Percentiles rank a stretch among this genome's conserved stretches.
Conservation (phyloP, 2,888 invertebrate species). For the Agrilus cyanescens region DNA sequence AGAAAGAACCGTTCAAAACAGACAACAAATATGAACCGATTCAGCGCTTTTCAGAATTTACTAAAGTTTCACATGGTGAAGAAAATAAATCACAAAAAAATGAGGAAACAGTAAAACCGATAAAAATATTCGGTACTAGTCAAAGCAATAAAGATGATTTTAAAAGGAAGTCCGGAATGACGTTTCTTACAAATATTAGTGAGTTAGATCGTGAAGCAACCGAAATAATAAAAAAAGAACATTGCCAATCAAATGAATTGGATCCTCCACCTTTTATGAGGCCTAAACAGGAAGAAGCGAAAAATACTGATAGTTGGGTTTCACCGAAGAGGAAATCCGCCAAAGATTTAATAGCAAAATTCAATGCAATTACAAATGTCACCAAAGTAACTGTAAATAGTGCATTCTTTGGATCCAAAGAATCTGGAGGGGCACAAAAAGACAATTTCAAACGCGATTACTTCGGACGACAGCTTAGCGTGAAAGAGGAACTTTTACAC, state of each 20-base stretch:
- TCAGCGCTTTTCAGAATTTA: constrained; percentile 39
- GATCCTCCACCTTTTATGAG: constrained; percentile 33
- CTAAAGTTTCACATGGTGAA: constrained; percentile 35
- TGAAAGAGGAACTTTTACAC: constrained; percentile 18
- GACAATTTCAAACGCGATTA: constrained; percentile 24
- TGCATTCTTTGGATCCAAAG: constrained; percentile 35
- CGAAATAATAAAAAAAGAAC: constrained; percentile 54
- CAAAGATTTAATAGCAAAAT: constrained; percentile 48
- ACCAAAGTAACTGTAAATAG: constrained; percentile 42
- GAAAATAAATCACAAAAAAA: constrained; percentile 2
- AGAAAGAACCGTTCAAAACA: constrained; percentile 27
- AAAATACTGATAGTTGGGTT: constrained; percentile 24
- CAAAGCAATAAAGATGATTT: constrained; percentile 30
- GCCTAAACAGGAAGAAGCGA: constrained; percentile 24
- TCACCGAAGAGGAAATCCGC: constrained; percentile 33
- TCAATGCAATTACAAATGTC: constrained; percentile 48
- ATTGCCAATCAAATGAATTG: constrained; percentile 22
- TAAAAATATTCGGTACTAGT: neutral
- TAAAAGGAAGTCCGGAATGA: constrained; percentile 46
- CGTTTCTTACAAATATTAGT: constrained; percentile 61
- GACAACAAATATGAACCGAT: constrained; percentile 30
- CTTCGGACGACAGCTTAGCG: constrained; percentile 25
- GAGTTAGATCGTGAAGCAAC: constrained; percentile 69
- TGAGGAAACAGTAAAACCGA: constrained; percentile 18
- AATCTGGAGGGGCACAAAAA: constrained; percentile 18